These are phyloP conservation scores for Tetrax tetrax DNA, from an alignment of 2,113 vertebrate genomes.

Conservation along the genomic window DNA sequence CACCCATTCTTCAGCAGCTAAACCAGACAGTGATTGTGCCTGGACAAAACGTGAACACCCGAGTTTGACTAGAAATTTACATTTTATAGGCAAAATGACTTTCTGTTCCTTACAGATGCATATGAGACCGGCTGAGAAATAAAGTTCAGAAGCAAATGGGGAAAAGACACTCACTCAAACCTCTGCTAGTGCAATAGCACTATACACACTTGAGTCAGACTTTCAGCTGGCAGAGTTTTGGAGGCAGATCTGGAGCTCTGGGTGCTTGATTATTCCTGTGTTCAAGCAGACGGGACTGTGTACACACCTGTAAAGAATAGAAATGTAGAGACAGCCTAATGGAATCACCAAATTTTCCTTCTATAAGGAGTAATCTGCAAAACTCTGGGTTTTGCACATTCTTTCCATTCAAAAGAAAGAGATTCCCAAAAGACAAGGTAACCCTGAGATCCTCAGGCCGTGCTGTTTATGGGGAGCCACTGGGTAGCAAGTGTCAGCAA, in stretches of 20 bases:
- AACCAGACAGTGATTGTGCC: neutral
- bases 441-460: neutral
- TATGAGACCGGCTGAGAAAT: neutral
- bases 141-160: neutral
- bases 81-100: neutral
- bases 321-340: neutral
- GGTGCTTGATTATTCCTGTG: neutral
- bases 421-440: neutral
- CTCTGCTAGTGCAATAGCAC: neutral
- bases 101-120: neutral
- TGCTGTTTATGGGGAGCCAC: neutral
- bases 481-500: neutral
- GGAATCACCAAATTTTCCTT: rapidly evolving
- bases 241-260: neutral
- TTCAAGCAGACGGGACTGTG: neutral
- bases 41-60: neutral
- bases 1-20: neutral
- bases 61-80: neutral
- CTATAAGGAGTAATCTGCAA: neutral
- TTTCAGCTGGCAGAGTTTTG: neutral
- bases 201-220: neutral
- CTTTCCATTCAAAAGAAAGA: neutral
- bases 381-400: neutral
- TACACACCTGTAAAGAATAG: neutral
- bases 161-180: rapidly evolving